Base-by-base conservation (phyloP, 2,113 vertebrate species). In the Nibea albiflora region DNA sequence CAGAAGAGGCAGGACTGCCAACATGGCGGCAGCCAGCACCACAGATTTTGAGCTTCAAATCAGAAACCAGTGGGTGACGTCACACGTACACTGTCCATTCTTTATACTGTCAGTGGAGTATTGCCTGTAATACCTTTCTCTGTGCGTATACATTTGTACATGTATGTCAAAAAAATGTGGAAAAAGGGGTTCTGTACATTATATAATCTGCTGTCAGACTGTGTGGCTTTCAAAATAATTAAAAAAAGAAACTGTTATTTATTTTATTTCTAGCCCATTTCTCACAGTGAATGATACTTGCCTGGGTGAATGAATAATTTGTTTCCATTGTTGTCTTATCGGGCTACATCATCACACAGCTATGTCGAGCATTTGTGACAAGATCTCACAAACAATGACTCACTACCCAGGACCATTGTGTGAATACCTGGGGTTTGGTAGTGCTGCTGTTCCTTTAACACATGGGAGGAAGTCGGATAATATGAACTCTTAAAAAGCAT, bases 301-400 rank as follows among this genome's bases (percentile, higher is more conserved):
- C 15, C 39, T 39, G 66, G 35, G 16, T 64, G 53, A 85, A 67
- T 70, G 71, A 80, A 61, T 78, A 35, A 66, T 52, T 69, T 39
- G 35, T 57, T 67, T 16, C 63, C 64, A 75, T 77, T 89, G 85
- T 87, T 64, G 70, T 54, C 31, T 68, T 22, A 28, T 54, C 2
- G 28, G 35, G 78, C 42, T 52, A 72, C 88, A 78, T 91, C 90
- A 92, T 89, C 62, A 46, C 76, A 70, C 63, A 93, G 89, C 70
- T 83, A 93, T 93, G 92, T 80, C 1, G 11, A 89, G 80, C 50
- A 69, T 85, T 77, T 83, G 58, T 90, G 76, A 78, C 44, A 68
- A 63, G 35, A 80, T 49, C 78, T 78, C 20, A 12, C 63, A 73
- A 87, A 93, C 86, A 90, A 83, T 92, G 91, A 93, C 67, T 93